Evolutionary conservation across 1,140 invertebrate genomes (phyloP).

Genomic region (Trichonephila inaurata): DNA sequence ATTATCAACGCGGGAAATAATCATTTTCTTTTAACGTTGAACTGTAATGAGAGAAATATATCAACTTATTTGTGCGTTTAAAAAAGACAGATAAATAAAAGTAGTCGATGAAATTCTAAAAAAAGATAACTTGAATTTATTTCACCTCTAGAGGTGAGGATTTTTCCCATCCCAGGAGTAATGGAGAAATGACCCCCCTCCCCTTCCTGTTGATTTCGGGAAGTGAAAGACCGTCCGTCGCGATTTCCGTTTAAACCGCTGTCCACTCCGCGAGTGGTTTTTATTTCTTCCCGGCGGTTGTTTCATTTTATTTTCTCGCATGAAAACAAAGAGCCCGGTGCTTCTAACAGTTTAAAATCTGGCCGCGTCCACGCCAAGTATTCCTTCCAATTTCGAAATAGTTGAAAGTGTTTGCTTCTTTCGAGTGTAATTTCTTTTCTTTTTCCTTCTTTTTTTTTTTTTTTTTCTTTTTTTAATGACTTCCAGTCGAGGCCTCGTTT

Average conservation of each 20-base stretch:
- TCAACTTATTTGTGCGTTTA: too few relatives aligned
- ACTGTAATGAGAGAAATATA: too few relatives aligned
- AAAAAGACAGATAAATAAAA: too few relatives aligned
- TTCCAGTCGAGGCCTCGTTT: background rate
- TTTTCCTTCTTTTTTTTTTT: background rate
- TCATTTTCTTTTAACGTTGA: too few relatives aligned
- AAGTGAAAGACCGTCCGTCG: conserved; percentile 65
- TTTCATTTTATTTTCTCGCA: conserved; percentile 74
- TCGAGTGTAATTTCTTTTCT: conserved; percentile 60
- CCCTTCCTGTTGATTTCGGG: conserved; percentile 37
- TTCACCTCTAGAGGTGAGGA: too few relatives aligned
- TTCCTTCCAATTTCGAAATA: conserved; percentile 77
- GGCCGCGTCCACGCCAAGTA: conserved; percentile 64
- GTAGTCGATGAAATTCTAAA: too few relatives aligned
- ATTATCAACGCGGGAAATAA: too few relatives aligned
- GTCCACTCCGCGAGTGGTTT: conserved; percentile 62
- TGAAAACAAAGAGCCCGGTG: conserved; percentile 68
- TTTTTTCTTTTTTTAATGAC: conserved; percentile 61
- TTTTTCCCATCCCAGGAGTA: background rate
- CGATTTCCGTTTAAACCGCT: conserved; percentile 75
- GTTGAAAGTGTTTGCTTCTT: conserved; percentile 76
- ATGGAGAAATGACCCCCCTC: conserved; percentile 49
- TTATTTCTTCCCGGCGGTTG: conserved; percentile 68
- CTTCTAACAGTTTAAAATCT: conserved; percentile 71
- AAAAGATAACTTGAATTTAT: too few relatives aligned